Conservation (phyloP, 2,888 invertebrate species). For the Pinctada fucata region DNA sequence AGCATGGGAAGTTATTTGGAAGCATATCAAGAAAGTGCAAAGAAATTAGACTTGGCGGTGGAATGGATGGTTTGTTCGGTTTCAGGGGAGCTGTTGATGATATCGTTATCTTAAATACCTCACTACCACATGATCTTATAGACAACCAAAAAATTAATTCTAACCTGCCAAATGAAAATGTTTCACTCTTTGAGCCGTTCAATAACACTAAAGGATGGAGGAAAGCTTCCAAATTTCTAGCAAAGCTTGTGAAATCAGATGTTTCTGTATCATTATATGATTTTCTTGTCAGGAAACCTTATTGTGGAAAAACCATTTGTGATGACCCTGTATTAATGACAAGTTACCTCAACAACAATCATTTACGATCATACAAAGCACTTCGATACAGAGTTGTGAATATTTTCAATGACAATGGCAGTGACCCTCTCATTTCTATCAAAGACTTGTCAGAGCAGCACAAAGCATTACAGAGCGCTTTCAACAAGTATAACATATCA, state of each 20-base stretch:
- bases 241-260: slow-evolving; percentile 47
- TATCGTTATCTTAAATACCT: slow-evolving; percentile 55
- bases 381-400: slow-evolving; percentile 67
- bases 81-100: slow-evolving; percentile 65
- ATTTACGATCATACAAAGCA: slow-evolving; percentile 56
- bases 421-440: slow-evolving; percentile 60
- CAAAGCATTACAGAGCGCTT: slow-evolving; percentile 60
- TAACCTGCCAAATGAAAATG: slow-evolving; percentile 34
- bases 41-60: slow-evolving; percentile 61
- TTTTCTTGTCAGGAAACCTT: slow-evolving; percentile 58
- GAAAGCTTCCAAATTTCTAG: slow-evolving; percentile 27
- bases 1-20: slow-evolving; percentile 57
- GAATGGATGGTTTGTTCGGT: slow-evolving; percentile 33
- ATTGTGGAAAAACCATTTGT: slow-evolving; percentile 71
- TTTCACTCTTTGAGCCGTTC: slow-evolving; percentile 52
- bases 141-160: slow-evolving; percentile 47
- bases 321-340: slow-evolving; percentile 68
- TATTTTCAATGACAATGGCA: slow-evolving; percentile 65
- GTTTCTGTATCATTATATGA: slow-evolving; percentile 47
- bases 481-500: slow-evolving; percentile 68
- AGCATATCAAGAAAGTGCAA: slow-evolving; percentile 50
- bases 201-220: slow-evolving; percentile 53
- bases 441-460: slow-evolving; percentile 65
- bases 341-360: slow-evolving; percentile 56
- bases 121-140: slow-evolving; percentile 48